phyloP scores from a whole-genome alignment of 2,113 vertebrate species.

The Charadrius vociferus region DNA sequence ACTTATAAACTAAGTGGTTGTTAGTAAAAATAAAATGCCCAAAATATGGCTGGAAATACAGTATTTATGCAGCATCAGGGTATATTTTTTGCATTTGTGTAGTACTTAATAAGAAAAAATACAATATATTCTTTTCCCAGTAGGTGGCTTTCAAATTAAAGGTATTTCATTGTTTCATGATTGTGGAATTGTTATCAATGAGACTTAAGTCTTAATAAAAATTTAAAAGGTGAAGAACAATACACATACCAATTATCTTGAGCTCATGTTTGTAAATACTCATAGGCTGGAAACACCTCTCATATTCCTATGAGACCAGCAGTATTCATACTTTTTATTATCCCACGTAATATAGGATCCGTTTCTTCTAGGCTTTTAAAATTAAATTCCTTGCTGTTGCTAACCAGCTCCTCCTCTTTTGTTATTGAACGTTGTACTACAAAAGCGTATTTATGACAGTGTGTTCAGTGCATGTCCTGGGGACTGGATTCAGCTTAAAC shows the following conservation, averaged over 20 bases:
- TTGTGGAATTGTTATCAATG: not conserved
- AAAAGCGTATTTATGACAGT: not conserved
- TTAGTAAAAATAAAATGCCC: not conserved
- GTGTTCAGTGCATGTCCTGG: not conserved
- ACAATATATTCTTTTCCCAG: slow-evolving; percentile 12
- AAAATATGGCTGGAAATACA: not conserved
- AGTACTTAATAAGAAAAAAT: slow-evolving; percentile 21
- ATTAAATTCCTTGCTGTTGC: not conserved
- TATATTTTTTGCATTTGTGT: not conserved
- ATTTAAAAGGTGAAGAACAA: not conserved
- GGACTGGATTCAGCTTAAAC: not conserved
- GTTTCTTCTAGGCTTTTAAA: slow-evolving; percentile 28
- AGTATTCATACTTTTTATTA: not conserved
- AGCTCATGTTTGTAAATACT: not conserved
- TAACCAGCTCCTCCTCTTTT: not conserved
- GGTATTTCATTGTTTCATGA: not conserved
- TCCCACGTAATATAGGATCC: not conserved
- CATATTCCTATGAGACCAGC: not conserved
- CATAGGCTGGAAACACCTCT: not conserved
- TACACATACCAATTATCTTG: not conserved
- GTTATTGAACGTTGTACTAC: not conserved
- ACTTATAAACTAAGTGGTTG: not conserved
- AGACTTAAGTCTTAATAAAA: not conserved
- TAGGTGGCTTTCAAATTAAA: slow-evolving; percentile 44
- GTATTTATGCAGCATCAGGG: not conserved